These are phyloP conservation scores for Leptatherina wallacei DNA, from an alignment of 2,797 vertebrate genomes.

Conservation along the genomic window DNA sequence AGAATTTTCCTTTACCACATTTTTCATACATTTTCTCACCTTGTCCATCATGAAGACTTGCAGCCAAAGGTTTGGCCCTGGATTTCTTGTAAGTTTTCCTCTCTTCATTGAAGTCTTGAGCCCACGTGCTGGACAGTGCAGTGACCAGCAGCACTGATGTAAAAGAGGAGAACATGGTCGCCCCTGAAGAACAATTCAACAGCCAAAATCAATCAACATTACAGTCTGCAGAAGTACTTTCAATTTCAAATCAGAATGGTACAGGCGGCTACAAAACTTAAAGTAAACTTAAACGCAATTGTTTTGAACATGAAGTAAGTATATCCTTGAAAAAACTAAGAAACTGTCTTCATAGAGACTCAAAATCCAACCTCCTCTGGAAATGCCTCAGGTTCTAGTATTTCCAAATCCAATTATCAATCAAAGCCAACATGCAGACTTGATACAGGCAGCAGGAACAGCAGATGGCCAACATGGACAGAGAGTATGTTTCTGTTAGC, in stretches of 20 bases:
- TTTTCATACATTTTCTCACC: constrained; percentile 74
- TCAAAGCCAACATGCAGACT: constrained; percentile 12
- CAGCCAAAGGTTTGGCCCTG: constrained; percentile 70
- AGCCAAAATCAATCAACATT: constrained; percentile 11
- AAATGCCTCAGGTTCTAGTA: constrained; percentile 18
- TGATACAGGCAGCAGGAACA: constrained; percentile 17
- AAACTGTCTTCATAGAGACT: constrained; percentile 26
- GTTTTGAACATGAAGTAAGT: background rate
- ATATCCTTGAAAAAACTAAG: background rate
- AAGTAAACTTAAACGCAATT: background rate
- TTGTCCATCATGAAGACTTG: constrained; percentile 84
- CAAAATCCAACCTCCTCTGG: constrained; percentile 37
- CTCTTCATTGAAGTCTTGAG: constrained; percentile 83
- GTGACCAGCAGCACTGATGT: constrained; percentile 82
- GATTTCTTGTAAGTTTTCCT: constrained; percentile 74
- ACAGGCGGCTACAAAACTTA: background rate
- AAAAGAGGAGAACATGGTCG: constrained; percentile 76
- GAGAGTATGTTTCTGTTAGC: constrained; percentile 42
- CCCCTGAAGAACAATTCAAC: constrained; percentile 29
- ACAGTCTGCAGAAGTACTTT: background rate
- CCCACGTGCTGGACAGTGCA: constrained; percentile 75
- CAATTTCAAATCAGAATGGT: constrained; percentile 1
- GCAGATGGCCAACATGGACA: constrained; percentile 13
- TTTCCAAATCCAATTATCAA: constrained; percentile 15
- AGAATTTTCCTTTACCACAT: background rate